Conservation (phyloP, 37 sponge, comb jelly and placozoan genomes). For the Chondrilla cf. caribensis region DNA sequence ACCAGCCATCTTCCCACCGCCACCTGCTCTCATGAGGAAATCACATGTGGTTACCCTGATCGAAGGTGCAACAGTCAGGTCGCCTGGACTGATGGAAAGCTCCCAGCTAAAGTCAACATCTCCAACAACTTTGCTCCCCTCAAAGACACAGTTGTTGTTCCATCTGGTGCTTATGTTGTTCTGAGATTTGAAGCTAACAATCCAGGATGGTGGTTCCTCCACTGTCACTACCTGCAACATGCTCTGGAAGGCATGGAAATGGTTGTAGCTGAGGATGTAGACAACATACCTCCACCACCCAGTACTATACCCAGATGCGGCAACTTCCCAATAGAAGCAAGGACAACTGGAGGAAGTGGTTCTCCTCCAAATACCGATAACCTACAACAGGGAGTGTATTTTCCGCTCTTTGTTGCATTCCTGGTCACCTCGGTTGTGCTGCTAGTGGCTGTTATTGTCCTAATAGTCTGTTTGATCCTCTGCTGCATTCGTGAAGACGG, state of each 20-base stretch:
- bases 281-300: neutral
- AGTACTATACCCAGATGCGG: neutral
- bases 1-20: neutral
- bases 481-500: too few species aligned
- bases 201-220: constrained; percentile 74
- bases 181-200: constrained; percentile 60
- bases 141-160: constrained; percentile 77
- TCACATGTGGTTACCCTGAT: constrained; percentile 17
- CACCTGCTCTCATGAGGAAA: too few species aligned
- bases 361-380: too few species aligned
- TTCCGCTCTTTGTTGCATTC: too few species aligned
- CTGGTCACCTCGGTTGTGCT: too few species aligned
- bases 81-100: neutral
- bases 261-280: neutral
- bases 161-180: constrained; percentile 70
- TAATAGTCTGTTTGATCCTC: too few species aligned
- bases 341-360: too few species aligned
- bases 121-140: constrained; percentile 10
- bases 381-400: too few species aligned
- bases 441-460: too few species aligned
- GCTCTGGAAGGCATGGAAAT: constrained; percentile 65
- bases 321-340: too few species aligned
- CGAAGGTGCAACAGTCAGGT: neutral
- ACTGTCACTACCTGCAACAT: constrained; percentile 76
- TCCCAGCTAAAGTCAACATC: neutral